phyloP scores from a whole-genome alignment of 1,140 invertebrate genomes.

The Pogonognathellus flavescens region DNA sequence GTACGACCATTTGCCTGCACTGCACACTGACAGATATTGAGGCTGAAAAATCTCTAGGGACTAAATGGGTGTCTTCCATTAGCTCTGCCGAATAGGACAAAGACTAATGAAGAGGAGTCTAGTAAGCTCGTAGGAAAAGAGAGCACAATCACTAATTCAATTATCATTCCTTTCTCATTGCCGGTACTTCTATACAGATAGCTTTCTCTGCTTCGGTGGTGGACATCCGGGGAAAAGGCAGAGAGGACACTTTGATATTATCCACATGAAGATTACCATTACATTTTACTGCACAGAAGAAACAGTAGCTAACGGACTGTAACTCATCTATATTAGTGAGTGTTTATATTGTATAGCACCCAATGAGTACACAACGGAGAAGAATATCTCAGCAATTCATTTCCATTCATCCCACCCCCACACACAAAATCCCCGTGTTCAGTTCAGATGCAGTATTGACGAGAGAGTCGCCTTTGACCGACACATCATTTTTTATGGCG shows the following conservation, averaged over 20 bases:
- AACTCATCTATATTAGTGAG: slow-evolving; percentile 4
- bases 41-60: slow-evolving; percentile 58
- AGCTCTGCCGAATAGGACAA: slow-evolving; percentile 53
- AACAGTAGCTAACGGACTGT: slow-evolving; percentile 22
- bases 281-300: slow-evolving; percentile 9
- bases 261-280: slow-evolving; percentile 37
- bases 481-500: slow-evolving; percentile 42
- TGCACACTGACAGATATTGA: not conserved
- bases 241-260: slow-evolving; percentile 25
- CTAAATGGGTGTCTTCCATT: slow-evolving; percentile 58
- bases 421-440: not conserved
- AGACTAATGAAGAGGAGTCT: slow-evolving; percentile 59
- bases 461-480: not conserved
- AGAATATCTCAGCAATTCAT: slow-evolving; percentile 4
- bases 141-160: slow-evolving; percentile 56
- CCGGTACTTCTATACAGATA: slow-evolving; percentile 1
- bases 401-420: slow-evolving; percentile 7
- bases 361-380: not conserved
- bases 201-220: not conserved
- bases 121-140: slow-evolving; percentile 37
- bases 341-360: not conserved
- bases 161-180: slow-evolving; percentile 56
- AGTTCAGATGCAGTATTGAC: not conserved
- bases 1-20: not conserved
- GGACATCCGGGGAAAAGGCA: not conserved